Evolutionary conservation across 1,140 invertebrate genomes (phyloP), one percentile per base, ranked within the genome.

Genomic region (Nasonia vitripennis): DNA sequence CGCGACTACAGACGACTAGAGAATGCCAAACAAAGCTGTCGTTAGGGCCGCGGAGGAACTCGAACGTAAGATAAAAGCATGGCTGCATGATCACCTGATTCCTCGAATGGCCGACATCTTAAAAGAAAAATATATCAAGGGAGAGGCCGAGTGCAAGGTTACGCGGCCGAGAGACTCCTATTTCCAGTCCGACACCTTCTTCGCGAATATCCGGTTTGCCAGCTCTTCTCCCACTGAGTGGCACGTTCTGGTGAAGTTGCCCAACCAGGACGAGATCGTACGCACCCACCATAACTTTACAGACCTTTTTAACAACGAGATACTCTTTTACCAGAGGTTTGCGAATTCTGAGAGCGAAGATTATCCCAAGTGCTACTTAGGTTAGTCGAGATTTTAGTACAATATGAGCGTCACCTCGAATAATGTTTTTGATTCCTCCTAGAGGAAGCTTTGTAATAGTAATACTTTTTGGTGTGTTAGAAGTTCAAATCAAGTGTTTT

Each of bases 271-370:
- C 20, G 17, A n/a, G 12, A 9, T 31, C 11, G 23, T 41, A 34
- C 14, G 45, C 11, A 2, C 3, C 9, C 5, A 27, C n/a, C 62
- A 79, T 48, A 34, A 2, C 6, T 81, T 62, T 5, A 9, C 1
- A n/a, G 11, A 34, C n/a, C 85, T 90, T 10, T 91, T 92, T 34
- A 75, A 90, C 70, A 92, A 92, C 67, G 91, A 92, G 78, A 91
- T 91, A 11, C 4, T 91, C 2, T 92, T 92, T 45, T 92, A 91
- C 31, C 23, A 84, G 0, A 88, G 55, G 68, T 86, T 86, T 11
- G 78, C 55, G 0, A 55, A 23, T 7, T 68, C 31, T 2, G 55
- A 83, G 0, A 41, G 41, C 20, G 34, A 86, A 0, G 83, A 88
- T 1, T 86, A 88, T 62, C 83, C 91, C 0, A 74, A 70, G 10